Conservation (phyloP, 2,888 invertebrate species). For the Biston stratarius region DNA sequence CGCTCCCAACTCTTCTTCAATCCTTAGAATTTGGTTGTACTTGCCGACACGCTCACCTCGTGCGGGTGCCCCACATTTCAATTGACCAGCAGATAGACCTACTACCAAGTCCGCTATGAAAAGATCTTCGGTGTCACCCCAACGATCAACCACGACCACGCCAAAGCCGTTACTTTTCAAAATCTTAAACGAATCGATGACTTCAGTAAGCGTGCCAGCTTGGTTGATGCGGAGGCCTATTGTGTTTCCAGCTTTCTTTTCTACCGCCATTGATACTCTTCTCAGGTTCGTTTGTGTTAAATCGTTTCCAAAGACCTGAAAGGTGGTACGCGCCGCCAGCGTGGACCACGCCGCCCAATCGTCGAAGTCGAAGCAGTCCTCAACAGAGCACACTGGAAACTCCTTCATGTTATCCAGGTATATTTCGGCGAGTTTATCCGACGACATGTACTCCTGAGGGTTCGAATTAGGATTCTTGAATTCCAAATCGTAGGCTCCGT, state of each 20-base stretch:
- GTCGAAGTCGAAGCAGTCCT: conserved; percentile 99
- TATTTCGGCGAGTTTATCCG: conserved; percentile 93
- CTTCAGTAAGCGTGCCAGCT: conserved; percentile 98
- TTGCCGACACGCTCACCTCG: conserved; percentile 98
- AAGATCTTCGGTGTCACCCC: conserved; percentile 99
- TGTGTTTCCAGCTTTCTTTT: conserved; percentile 98
- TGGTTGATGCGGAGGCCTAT: conserved; percentile 98
- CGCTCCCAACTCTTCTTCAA: conserved; percentile 98
- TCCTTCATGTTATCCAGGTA: conserved; percentile 96
- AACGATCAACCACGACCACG: conserved; percentile 78
- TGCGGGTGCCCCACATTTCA: conserved; percentile 99
- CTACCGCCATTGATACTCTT: conserved; percentile 95
- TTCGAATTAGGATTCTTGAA: conserved; percentile 98
- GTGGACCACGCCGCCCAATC: conserved; percentile 98
- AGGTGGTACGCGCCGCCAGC: conserved; percentile 89
- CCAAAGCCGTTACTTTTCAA: conserved; percentile 99
- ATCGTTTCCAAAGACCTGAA: conserved; percentile 96
- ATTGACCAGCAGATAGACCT: conserved; percentile 98
- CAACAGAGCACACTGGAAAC: conserved; percentile 96
- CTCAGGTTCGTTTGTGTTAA: conserved; percentile 96
- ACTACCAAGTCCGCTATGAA: conserved; percentile 99
- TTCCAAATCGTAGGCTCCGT: conserved; percentile 96
- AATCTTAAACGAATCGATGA: conserved; percentile 97
- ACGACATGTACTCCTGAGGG: conserved; percentile 92
- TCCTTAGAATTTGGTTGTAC: conserved; percentile 98